phyloP scores from a whole-genome alignment of 2,888 invertebrate species.

The Baronia brevicornis region DNA sequence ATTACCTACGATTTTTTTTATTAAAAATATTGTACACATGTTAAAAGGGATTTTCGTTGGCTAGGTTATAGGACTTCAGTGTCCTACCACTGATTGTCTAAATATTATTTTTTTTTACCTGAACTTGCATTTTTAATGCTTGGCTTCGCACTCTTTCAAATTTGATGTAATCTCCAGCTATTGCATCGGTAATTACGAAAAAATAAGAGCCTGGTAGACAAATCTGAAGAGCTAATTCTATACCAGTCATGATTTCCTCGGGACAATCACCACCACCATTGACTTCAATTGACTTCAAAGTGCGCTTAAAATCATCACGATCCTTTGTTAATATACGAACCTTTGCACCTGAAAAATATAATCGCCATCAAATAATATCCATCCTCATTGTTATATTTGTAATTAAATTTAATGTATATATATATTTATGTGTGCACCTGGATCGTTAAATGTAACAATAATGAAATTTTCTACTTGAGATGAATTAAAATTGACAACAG shows the following conservation, averaged over 20 bases:
- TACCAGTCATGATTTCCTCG: conserved; percentile 44
- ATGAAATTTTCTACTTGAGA: conserved; percentile 47
- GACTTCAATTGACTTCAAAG: conserved; percentile 24
- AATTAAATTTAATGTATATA: background rate
- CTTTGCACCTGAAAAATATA: conserved; percentile 23
- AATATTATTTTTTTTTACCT: background rate
- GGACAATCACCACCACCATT: conserved; percentile 39
- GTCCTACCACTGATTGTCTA: background rate
- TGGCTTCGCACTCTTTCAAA: conserved; percentile 32
- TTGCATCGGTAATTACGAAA: conserved; percentile 54
- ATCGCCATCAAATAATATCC: background rate
- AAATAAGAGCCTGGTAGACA: conserved; percentile 40
- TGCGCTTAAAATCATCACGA: conserved; percentile 28
- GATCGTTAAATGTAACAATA: conserved; percentile 52
- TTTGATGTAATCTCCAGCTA: conserved; percentile 32
- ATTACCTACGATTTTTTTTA: too few relatives aligned
- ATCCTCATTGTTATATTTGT: background rate
- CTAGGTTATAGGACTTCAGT: too few relatives aligned
- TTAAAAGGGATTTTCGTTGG: too few relatives aligned
- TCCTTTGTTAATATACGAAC: conserved; percentile 30
- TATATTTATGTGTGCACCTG: conserved; percentile 31
- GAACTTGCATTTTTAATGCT: conserved; percentile 18
- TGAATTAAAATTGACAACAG: conserved; percentile 31
- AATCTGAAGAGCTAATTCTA: conserved; percentile 33
- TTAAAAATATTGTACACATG: too few relatives aligned